phyloP scores from a whole-genome alignment of 2,113 vertebrate species.

The Vidua chalybeata region DNA sequence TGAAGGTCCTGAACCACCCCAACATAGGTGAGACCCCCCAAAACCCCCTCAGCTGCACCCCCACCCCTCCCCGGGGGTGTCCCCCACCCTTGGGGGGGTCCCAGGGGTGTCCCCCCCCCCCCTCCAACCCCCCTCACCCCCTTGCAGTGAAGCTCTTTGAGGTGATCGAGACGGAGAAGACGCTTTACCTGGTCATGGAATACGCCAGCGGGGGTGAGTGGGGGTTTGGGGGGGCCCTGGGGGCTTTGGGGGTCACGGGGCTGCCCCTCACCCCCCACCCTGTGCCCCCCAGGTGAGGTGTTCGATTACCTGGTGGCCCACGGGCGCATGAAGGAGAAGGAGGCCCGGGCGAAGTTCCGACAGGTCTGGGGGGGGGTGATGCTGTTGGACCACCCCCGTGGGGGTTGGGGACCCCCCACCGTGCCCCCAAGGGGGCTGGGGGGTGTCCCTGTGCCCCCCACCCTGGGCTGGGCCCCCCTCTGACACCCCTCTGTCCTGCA shows the following conservation, averaged over 20 bases:
- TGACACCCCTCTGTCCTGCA: not conserved
- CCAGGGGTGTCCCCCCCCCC: not conserved
- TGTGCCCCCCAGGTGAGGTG: slow-evolving; percentile 81
- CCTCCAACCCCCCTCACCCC: not conserved
- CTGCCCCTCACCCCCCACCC: not conserved
- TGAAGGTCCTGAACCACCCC: slow-evolving; percentile 95
- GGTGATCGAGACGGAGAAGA: slow-evolving; percentile 95
- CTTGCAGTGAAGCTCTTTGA: slow-evolving; percentile 92
- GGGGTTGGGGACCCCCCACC: not conserved
- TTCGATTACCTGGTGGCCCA: slow-evolving; percentile 95
- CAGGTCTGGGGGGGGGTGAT: slow-evolving; percentile 74
- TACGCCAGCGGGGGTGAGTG: too few relatives aligned
- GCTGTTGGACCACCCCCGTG: too few relatives aligned
- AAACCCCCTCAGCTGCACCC: too few relatives aligned
- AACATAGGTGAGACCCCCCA: slow-evolving; percentile 88
- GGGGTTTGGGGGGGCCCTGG: not conserved
- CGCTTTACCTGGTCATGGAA: slow-evolving; percentile 50
- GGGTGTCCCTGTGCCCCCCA: not conserved
- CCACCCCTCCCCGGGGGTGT: not conserved
- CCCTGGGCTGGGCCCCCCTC: not conserved
- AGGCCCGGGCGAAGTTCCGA: slow-evolving; percentile 94
- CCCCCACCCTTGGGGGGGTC: not conserved
- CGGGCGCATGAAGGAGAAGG: slow-evolving; percentile 96
- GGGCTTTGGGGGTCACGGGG: not conserved
- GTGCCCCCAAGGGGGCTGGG: not conserved